Percentiles rank a stretch among this genome's conserved stretches.
phyloP scores from a whole-genome alignment of 2,797 vertebrate species.

The Parambassis ranga region DNA sequence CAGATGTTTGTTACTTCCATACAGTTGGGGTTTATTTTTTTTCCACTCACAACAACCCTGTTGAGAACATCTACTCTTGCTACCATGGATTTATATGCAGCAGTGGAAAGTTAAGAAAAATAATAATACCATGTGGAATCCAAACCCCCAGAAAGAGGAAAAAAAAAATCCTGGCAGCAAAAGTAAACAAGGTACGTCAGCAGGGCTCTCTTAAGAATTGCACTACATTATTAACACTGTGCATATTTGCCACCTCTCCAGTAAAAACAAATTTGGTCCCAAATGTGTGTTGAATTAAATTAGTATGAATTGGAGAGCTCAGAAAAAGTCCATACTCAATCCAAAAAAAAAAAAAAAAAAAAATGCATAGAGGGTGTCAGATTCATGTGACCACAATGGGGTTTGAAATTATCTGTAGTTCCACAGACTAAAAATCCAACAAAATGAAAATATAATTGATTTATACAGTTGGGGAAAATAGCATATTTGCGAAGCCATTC shows the following conservation, averaged over 20 bases:
- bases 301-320: slow-evolving; percentile 10
- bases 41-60: neutral
- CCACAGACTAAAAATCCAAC: slow-evolving; percentile 21
- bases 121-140: neutral
- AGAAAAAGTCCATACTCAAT: neutral
- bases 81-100: neutral
- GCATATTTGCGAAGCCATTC: neutral
- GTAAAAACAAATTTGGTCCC: neutral
- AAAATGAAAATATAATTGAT: slow-evolving; percentile 55
- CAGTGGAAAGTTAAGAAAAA: neutral
- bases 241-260: neutral
- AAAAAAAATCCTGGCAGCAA: neutral
- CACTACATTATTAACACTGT: neutral
- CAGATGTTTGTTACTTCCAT: no score
- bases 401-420: slow-evolving; percentile 9
- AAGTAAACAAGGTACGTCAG: neutral
- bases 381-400: slow-evolving; percentile 1
- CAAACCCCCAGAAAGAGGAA: neutral
- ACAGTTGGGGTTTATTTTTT: no score
- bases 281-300: slow-evolving; percentile 13
- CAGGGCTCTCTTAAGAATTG: neutral
- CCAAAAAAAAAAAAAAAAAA: neutral
- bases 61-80: neutral
- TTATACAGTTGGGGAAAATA: slow-evolving; percentile 16
- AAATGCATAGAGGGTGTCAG: neutral